Evolutionary conservation across 2,888 invertebrate species (phyloP), one percentile per base, ranked within the genome.

Genomic region (Limnephilus lunatus): DNA sequence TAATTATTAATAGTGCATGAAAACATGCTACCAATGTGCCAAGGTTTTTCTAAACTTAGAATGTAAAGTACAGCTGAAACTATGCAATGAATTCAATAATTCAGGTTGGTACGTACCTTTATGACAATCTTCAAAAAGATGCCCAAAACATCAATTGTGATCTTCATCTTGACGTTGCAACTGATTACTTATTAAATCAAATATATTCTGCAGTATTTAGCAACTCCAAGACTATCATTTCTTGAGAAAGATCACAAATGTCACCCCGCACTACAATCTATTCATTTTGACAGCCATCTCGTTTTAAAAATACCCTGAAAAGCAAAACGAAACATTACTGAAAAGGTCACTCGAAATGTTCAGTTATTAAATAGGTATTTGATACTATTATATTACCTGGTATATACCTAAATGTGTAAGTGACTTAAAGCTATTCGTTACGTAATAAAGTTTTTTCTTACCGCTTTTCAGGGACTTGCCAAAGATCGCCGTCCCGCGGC

Each of bases 41-140:
- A 86, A 81, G 53, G 81, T 82, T 88, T 80, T 80, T 86, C 81
- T 91, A 82, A 88, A n/a, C 87, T 48, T 53, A 86, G 91, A 82
- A 82, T 82, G 15, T 39, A 30, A 80, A 53, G 87, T 31, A 9
- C 9, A 35, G 30, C 32, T 82, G 5, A 85, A 39, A 85, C 25
- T 82, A 11, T 30, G 3, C 82, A 39, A 68, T 25, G 68, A 68
- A 68, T 68, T 7, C 68, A 68, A n/a, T 25, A 25, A 68, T 68
- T 68, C 7, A n/a, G n/a, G 68, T 68, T 25, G 68, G 87, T 89
- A 95, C 96, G 95, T 95, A 96, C 96, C 96, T 94, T 96, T 94
- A 96, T 94, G 89, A 96, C 96, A 93, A 96, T 95, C 95, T 96
- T 96, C 93, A 96, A 95, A 94, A 96, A 96, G 94, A 96, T 95